phyloP scores from a whole-genome alignment of 2,888 invertebrate genomes.

The Archips xylosteana region DNA sequence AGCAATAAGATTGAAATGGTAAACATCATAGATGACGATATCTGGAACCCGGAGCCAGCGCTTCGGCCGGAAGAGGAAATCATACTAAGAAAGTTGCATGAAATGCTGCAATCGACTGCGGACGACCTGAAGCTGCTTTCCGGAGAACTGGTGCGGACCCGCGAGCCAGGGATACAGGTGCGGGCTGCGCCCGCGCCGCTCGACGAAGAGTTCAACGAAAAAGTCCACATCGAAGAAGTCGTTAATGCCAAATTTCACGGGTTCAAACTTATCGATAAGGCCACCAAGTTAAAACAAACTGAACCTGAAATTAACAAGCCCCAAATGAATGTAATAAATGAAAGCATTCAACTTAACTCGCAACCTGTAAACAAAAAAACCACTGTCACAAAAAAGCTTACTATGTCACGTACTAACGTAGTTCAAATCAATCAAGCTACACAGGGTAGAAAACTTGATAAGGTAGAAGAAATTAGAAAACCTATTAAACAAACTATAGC shows the following conservation, averaged over 20 bases:
- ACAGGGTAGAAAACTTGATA: slow-evolving; percentile 53
- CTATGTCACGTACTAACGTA: slow-evolving; percentile 63
- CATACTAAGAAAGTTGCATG: slow-evolving; percentile 74
- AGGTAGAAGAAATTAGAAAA: slow-evolving; percentile 56
- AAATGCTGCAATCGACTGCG: slow-evolving; percentile 80
- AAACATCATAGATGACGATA: slow-evolving; percentile 76
- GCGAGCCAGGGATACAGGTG: slow-evolving; percentile 67
- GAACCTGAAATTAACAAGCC: slow-evolving; percentile 42
- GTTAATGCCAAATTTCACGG: slow-evolving; percentile 82
- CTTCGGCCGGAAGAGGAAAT: slow-evolving; percentile 79
- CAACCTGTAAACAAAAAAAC: slow-evolving; percentile 52
- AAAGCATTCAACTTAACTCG: slow-evolving; percentile 55
- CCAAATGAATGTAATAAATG: slow-evolving; percentile 51
- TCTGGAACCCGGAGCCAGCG: slow-evolving; percentile 76
- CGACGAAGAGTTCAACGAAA: slow-evolving; percentile 80
- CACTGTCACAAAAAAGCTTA: slow-evolving; percentile 60
- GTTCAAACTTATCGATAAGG: slow-evolving; percentile 67
- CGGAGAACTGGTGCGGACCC: slow-evolving; percentile 70
- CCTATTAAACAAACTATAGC: slow-evolving; percentile 58
- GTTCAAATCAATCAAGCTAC: slow-evolving; percentile 65
- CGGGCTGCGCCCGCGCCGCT: slow-evolving; percentile 71
- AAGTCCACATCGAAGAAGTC: slow-evolving; percentile 78
- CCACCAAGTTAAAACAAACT: slow-evolving; percentile 47
- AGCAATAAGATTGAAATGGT: slow-evolving; percentile 77
- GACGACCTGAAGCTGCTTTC: slow-evolving; percentile 78